Evolutionary conservation across 2,888 invertebrate species (phyloP).

Genomic region (Thyatira batis): DNA sequence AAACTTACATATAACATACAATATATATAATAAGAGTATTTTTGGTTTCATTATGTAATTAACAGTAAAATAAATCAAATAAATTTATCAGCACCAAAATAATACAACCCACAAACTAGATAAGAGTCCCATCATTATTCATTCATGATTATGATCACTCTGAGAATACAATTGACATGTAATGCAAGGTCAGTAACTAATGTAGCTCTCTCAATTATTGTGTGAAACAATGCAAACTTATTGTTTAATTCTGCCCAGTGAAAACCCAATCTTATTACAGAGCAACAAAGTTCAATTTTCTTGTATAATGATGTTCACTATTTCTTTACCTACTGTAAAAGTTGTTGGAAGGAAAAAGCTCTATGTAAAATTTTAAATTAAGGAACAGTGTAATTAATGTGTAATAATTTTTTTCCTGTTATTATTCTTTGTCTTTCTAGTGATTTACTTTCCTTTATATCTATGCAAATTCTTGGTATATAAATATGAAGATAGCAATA

Average conservation of each 20-base stretch:
- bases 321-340: background rate
- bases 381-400: background rate
- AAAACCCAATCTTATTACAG: background rate
- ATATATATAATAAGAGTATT: no score
- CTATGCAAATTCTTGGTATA: no score
- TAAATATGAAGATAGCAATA: no score
- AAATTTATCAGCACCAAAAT: background rate
- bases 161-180: constrained; percentile 28
- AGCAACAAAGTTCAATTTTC: background rate
- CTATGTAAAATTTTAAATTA: background rate
- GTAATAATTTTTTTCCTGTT: background rate
- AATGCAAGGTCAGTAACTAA: constrained; percentile 21
- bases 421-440: no score
- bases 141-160: constrained; percentile 23
- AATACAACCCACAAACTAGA: background rate
- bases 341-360: background rate
- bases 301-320: background rate
- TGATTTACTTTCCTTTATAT: background rate
- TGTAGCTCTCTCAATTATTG: constrained; percentile 9
- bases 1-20: no score
- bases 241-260: constrained; percentile 2
- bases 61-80: background rate
- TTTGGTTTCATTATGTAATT: no score
- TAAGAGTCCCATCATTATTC: background rate
- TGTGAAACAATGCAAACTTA: constrained; percentile 15